Evolutionary conservation across 1,140 invertebrate species (phyloP), one percentile per base, ranked within the genome.

Genomic region (Delia radicum): DNA sequence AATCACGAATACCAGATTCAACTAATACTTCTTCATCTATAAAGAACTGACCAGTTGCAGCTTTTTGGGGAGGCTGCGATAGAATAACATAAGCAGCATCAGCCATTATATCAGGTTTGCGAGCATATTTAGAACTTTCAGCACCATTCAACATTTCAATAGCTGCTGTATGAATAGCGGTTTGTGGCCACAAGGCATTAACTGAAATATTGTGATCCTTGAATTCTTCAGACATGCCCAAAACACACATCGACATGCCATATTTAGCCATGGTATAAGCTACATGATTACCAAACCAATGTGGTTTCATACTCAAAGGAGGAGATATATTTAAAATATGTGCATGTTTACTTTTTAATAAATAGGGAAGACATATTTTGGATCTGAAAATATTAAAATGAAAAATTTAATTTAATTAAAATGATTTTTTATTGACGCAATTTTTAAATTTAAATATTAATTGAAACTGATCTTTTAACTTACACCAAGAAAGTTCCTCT

Each of bases 181-280:
- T 98, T 87, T 89, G 91, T 8, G 97, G 97, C 97, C 98, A 99
- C 0, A 99, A 87, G 13, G 96, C 95, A 89, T 99, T 99, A 2
- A 98, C 96, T 73, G 93, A 96, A 79, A 99, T 93, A 69, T 93
- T 92, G 77, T 92, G 89, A 4, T 89, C 86, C 83, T 91, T 92
- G 77, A 98, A 94, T 87, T 99, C 97, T 79, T 95, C 94, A 67
- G 95, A 89, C 95, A 98, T 97, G 42, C 97, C 97, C n/a, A 99
- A 88, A 3, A 94, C 95, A 88, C 96, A 98, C 95, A 99, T 95
- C 0, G 95, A 97, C 98, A 99, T 99, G 24, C 97, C 97, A 84
- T 96, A 98, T 82, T 99, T 99, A 0, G 97, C 94, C 91, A 98
- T 98, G 0, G 97, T 98, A 86, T 98, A 99, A 0, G 96, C 96